phyloP scores from a whole-genome alignment of 1,140 invertebrate species.

The Himalopsyche phryganea region DNA sequence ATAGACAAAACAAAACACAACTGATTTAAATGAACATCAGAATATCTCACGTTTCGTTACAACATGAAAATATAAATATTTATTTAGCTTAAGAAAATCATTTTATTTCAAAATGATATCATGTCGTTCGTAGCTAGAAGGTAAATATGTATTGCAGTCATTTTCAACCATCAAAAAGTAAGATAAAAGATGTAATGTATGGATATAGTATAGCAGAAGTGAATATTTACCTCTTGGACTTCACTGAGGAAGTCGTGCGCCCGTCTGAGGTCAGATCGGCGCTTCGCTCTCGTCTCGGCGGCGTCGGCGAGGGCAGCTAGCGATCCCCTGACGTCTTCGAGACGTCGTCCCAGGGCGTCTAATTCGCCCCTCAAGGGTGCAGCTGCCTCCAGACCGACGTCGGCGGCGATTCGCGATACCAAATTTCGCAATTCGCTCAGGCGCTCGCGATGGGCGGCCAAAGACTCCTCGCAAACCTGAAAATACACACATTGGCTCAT shows the following conservation, averaged over 20 bases:
- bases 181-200: no score
- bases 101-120: no score
- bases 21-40: no score
- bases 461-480: constrained; percentile 71
- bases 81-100: no score
- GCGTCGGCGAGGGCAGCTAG: constrained; percentile 70
- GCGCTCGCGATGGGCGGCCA: constrained; percentile 65
- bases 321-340: constrained; percentile 71
- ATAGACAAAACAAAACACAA: no score
- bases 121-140: no score
- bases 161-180: no score
- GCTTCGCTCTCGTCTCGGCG: constrained; percentile 61
- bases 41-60: no score
- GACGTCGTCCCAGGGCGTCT: constrained; percentile 68
- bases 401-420: constrained; percentile 70
- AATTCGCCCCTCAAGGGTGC: constrained; percentile 71
- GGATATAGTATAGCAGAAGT: no score
- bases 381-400: constrained; percentile 67
- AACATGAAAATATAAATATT: no score
- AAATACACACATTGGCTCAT: no score
- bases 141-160: no score
- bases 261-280: constrained; percentile 55
- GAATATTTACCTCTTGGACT: constrained; percentile 65
- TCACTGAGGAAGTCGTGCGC: constrained; percentile 60
- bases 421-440: constrained; percentile 69